Percentiles rank a stretch among this genome's conserved stretches.
Evolutionary conservation across 2,113 vertebrate genomes (phyloP).

Genomic region (Rhea americana): DNA sequence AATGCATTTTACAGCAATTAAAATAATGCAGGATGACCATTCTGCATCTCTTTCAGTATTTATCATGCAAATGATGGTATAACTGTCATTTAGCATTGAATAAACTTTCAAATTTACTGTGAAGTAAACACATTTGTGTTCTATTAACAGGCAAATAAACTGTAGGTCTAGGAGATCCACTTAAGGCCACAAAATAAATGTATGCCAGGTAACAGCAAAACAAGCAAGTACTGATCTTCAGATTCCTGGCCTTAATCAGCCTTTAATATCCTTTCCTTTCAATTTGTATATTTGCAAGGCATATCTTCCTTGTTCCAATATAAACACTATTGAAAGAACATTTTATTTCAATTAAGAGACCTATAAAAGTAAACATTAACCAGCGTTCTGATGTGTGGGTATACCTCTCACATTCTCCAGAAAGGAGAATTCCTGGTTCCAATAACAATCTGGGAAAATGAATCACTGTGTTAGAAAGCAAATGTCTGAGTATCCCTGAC

Average conservation of each 20-base stretch:
- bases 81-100: background rate
- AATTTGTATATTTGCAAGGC: background rate
- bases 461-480: constrained; percentile 6
- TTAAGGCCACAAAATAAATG: background rate
- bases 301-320: background rate
- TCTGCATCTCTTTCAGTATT: background rate
- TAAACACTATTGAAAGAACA: constrained; percentile 26
- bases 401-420: background rate
- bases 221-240: background rate
- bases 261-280: background rate
- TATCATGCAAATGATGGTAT: background rate
- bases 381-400: background rate
- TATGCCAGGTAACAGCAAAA: background rate
- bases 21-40: background rate
- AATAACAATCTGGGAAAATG: background rate
- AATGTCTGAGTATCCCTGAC: background rate
- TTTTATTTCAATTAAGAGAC: constrained; percentile 30
- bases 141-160: background rate
- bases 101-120: background rate
- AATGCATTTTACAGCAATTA: background rate
- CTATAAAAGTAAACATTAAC: constrained; percentile 23
- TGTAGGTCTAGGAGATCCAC: background rate
- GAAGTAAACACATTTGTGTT: background rate
- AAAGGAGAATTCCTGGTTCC: constrained; percentile 11
- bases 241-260: background rate